Base-by-base conservation (phyloP, 2,888 invertebrate genomes). In the Ditula angustiorana region DNA sequence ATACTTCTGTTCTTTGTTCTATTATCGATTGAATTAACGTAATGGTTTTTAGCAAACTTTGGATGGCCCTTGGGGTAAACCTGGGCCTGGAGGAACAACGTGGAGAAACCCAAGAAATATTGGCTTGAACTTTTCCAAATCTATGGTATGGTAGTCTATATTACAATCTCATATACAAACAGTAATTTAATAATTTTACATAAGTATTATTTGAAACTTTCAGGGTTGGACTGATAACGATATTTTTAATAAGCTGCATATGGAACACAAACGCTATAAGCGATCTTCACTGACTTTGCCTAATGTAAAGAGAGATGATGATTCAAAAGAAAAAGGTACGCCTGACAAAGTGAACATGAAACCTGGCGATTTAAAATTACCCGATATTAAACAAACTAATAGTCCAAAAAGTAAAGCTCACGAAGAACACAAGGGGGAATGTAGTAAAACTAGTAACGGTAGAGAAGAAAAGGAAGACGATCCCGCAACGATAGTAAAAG, bases 51-150 rank as follows among this genome's bases (percentile, higher is more conserved):
- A 93, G 90, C 85, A 90, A 71, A 80, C 83, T 1, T 81, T 89
- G 80, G 87, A 85, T 30, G 89, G 89, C 52, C 95, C 95, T 24
- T 96, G 95, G 95, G 95, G 95, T 64, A 94, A 91, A 75, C 94
- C 94, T 19, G 95, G 96, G 69, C 96, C 96, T 50, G 96, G 96
- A 59, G 96, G 96, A 69, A 91, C 93, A 59, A 94, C 94, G 71
- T 96, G 96, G 96, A 94, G 96, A 79, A 95, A 95, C 86, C 96
- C 96, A 67, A 94, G 95, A 76, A 91, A 95, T 80, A 93, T 96
- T 77, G 96, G 96, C 77, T 87, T 94, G 74, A 94, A 95, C 86
- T 96, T 97, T 92, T 94, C 95, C 75, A 95, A 95, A 83, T 96
- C 96, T 72, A 94, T 97, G 96, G 96, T 96, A 94, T 59, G 73